Evolutionary conservation across 2,797 vertebrate genomes (phyloP).

Genomic region (Todus mexicanus): DNA sequence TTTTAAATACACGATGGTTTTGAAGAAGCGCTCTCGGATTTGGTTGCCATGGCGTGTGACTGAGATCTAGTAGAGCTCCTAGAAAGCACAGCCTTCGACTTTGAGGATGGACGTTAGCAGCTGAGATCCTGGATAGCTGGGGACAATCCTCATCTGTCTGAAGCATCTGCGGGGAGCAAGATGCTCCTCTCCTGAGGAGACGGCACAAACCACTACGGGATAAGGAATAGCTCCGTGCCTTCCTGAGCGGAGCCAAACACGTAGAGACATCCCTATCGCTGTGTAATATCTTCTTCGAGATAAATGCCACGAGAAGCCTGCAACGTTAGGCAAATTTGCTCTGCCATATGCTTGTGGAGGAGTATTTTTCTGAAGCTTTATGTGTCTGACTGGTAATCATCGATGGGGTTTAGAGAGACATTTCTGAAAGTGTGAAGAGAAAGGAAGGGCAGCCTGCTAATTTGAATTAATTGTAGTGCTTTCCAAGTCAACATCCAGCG

Average conservation of each 20-base stretch:
- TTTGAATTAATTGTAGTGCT: constrained; percentile 55
- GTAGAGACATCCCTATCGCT: background rate
- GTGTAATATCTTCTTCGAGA: background rate
- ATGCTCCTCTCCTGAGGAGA: background rate
- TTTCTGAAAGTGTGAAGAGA: constrained; percentile 60
- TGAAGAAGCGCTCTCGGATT: background rate
- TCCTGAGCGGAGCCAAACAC: background rate
- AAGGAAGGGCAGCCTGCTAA: constrained; percentile 46
- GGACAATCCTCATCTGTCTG: background rate
- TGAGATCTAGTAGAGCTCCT: background rate
- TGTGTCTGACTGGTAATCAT: constrained; percentile 57
- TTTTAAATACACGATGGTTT: background rate
- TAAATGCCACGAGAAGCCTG: constrained; percentile 35
- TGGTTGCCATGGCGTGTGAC: background rate
- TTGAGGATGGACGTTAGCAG: background rate
- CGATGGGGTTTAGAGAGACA: constrained; percentile 51
- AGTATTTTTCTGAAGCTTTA: constrained; percentile 64
- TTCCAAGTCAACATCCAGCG: constrained; percentile 27
- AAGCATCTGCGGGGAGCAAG: background rate
- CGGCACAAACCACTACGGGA: fast-evolving
- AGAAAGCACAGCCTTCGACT: background rate
- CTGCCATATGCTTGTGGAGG: constrained; percentile 65
- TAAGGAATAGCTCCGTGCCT: background rate
- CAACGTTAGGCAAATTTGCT: background rate
- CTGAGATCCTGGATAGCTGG: background rate